Evolutionary conservation across 2,113 vertebrate species (phyloP).

Genomic region (Paralichthys olivaceus): DNA sequence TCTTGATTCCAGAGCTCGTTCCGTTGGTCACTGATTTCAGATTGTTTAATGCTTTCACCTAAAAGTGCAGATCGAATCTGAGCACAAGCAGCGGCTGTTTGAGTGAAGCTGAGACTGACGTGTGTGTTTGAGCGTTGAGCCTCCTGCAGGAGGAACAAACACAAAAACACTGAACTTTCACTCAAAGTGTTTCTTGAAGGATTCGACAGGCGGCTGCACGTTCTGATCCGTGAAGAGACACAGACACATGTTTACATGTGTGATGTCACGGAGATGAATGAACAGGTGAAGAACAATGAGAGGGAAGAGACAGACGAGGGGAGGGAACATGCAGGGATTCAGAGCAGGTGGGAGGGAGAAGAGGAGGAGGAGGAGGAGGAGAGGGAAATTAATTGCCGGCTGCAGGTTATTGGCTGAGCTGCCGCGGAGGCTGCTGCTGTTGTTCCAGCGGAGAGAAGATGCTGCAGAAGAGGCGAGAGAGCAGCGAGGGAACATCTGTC

Average conservation of each 20-base stretch:
- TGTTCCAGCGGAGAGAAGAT: slow-evolving; percentile 40
- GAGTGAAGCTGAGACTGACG: too few species aligned
- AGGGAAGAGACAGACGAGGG: not conserved
- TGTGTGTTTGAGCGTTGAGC: too few species aligned
- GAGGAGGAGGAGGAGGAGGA: slow-evolving; percentile 34
- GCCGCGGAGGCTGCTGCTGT: slow-evolving; percentile 54
- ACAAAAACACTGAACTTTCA: too few species aligned
- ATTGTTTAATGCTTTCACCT: too few species aligned
- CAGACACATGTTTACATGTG: not conserved
- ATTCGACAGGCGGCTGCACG: too few species aligned
- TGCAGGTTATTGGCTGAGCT: slow-evolving; percentile 54
- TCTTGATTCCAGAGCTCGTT: too few species aligned
- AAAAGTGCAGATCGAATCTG: too few species aligned
- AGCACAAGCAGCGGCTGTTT: too few species aligned
- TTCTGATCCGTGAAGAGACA: not conserved
- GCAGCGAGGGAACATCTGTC: slow-evolving; percentile 19
- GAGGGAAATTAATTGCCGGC: slow-evolving; percentile 55
- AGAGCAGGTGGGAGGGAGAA: slow-evolving; percentile 18
- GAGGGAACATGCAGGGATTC: slow-evolving; percentile 1
- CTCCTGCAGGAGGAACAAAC: too few species aligned
- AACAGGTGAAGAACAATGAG: slow-evolving; percentile 46
- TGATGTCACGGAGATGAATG: slow-evolving; percentile 39
- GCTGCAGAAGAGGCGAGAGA: slow-evolving; percentile 46
- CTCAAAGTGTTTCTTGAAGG: too few species aligned
- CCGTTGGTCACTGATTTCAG: too few species aligned